These are phyloP conservation scores for Gymnobelideus leadbeateri DNA, from an alignment of 2,113 vertebrate species.

Conservation along the genomic window DNA sequence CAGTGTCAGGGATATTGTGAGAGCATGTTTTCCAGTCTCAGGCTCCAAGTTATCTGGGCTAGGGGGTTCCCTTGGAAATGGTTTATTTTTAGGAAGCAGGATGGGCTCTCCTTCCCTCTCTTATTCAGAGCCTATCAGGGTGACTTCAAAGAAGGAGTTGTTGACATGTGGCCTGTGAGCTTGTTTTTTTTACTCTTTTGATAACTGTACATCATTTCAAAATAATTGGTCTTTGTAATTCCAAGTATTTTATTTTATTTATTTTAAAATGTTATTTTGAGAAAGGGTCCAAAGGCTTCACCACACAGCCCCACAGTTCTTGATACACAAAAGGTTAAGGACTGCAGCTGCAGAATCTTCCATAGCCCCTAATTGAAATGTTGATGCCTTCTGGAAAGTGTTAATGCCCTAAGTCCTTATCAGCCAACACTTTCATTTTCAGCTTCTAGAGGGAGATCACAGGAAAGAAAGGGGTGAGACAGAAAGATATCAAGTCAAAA, in stretches of 20 bases:
- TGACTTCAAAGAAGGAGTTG: background rate
- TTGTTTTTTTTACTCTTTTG: background rate
- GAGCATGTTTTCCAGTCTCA: background rate
- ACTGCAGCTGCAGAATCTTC: background rate
- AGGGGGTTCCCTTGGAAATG: background rate
- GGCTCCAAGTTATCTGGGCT: background rate
- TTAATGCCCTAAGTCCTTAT: background rate
- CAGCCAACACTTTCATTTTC: background rate
- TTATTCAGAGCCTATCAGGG: background rate
- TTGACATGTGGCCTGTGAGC: background rate
- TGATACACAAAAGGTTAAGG: background rate
- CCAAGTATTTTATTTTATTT: background rate
- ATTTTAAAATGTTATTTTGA: background rate
- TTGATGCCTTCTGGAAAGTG: background rate
- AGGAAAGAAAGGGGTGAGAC: background rate
- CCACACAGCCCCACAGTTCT: background rate
- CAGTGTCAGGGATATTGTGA: background rate
- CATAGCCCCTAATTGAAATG: background rate
- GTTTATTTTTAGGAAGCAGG: background rate
- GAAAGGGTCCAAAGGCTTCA: background rate
- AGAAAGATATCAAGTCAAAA: background rate
- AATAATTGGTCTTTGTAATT: background rate
- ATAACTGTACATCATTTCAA: background rate
- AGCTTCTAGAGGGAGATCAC: background rate
- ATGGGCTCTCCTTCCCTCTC: background rate